Evolutionary conservation across 1,140 invertebrate genomes (phyloP).

Genomic region (Geopemphigus sp.): DNA sequence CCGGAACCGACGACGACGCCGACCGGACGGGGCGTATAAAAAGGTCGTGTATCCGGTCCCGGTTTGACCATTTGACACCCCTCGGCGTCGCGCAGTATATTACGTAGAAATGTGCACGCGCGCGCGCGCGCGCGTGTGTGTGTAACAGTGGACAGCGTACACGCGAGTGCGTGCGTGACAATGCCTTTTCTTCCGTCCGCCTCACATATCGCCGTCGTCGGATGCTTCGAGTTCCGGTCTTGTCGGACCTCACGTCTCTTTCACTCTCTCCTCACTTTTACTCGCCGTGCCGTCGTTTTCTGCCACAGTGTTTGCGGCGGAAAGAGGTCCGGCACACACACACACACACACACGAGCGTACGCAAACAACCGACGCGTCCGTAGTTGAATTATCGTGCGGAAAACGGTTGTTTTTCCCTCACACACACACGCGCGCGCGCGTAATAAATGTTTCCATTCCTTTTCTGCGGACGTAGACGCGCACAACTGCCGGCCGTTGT

Average conservation of each 20-base stretch:
- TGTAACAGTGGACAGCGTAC: no score
- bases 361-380: neutral
- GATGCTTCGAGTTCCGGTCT: conserved; percentile 22
- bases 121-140: neutral
- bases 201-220: neutral
- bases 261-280: no score
- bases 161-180: neutral
- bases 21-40: conserved; percentile 49
- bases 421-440: neutral
- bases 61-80: conserved; percentile 44
- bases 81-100: neutral
- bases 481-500: neutral
- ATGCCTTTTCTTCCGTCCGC: neutral
- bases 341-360: neutral
- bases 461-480: neutral
- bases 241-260: conserved; percentile 4
- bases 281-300: conserved; percentile 1
- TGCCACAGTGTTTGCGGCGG: conserved; percentile 5
- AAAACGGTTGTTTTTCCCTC: conserved; percentile 45
- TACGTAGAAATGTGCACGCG: neutral
- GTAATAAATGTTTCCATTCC: conserved; percentile 3
- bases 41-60: conserved; percentile 45
- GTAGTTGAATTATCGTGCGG: conserved; percentile 47
- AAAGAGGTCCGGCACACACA: neutral
- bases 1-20: conserved; percentile 43